Conservation (phyloP, 2,113 vertebrate species). For the Protomyctophum bolini region DNA sequence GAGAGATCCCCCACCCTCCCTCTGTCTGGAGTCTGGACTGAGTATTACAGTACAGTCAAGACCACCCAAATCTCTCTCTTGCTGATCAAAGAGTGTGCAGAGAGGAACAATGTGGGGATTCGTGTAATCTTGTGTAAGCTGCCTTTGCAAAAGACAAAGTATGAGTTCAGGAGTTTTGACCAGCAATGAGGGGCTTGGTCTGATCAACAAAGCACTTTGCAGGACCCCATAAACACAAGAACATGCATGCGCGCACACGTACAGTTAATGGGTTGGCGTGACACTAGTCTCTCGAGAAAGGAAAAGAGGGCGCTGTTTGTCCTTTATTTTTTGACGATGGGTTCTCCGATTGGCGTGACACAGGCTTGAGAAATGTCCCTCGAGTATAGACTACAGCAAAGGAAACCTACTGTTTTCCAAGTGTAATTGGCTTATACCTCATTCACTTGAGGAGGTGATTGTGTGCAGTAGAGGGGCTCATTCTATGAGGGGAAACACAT, state of each 20-base stretch:
- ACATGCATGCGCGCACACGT: neutral
- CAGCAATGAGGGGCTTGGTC: constrained; percentile 28
- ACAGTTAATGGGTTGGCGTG: neutral
- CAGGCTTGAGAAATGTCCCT: too few species aligned
- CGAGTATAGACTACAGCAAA: too few species aligned
- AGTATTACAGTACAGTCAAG: constrained; percentile 61
- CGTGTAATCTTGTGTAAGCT: constrained; percentile 59
- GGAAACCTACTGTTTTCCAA: too few species aligned
- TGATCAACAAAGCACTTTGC: constrained; percentile 30
- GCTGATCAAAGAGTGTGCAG: constrained; percentile 60
- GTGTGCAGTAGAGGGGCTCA: too few species aligned
- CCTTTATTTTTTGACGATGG: too few species aligned
- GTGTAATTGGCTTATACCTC: too few species aligned
- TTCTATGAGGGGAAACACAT: too few species aligned
- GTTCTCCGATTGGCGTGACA: too few species aligned
- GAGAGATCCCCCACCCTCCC: constrained; percentile 25
- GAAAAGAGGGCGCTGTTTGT: too few species aligned
- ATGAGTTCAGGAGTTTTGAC: constrained; percentile 37
- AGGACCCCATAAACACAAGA: neutral
- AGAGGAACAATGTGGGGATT: constrained; percentile 61
- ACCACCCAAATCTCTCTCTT: constrained; percentile 65
- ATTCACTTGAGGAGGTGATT: too few species aligned
- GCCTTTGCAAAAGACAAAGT: constrained; percentile 43
- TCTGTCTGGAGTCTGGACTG: constrained; percentile 54
- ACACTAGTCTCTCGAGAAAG: too few species aligned